These are phyloP conservation scores for Strigamia transsilvanica DNA, from an alignment of 2,888 invertebrate species.

Conservation along the genomic window DNA sequence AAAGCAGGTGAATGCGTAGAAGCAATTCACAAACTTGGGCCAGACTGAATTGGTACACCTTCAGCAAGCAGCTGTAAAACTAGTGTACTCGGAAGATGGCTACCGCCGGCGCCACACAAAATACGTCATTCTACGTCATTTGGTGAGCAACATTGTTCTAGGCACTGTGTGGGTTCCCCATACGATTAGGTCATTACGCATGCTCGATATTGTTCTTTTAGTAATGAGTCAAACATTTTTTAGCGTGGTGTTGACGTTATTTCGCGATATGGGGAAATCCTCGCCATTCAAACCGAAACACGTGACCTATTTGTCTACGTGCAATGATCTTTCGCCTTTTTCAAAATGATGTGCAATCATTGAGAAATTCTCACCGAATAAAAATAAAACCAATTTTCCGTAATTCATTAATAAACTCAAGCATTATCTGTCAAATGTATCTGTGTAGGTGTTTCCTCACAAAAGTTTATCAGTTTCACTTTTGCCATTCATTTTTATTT, in stretches of 20 bases:
- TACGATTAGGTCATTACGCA: neutral
- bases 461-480: too few species aligned
- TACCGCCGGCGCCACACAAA: constrained; percentile 1
- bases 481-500: too few species aligned
- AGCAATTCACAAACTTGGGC: constrained; percentile 26
- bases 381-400: neutral
- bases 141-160: neutral
- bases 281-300: neutral
- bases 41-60: constrained; percentile 38
- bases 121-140: constrained; percentile 3
- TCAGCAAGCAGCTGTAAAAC: constrained; percentile 46
- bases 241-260: neutral
- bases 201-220: neutral
- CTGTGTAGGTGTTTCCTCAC: neutral
- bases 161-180: neutral
- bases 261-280: neutral
- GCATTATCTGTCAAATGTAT: neutral
- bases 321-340: neutral
- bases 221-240: constrained; percentile 18
- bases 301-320: constrained; percentile 17
- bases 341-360: neutral
- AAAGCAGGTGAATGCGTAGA: constrained; percentile 46
- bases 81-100: constrained; percentile 36
- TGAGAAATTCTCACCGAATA: neutral
- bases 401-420: neutral